phyloP scores from a whole-genome alignment of 35 echinoderm and acorn worm species.

The Stichopus chloronotus region DNA sequence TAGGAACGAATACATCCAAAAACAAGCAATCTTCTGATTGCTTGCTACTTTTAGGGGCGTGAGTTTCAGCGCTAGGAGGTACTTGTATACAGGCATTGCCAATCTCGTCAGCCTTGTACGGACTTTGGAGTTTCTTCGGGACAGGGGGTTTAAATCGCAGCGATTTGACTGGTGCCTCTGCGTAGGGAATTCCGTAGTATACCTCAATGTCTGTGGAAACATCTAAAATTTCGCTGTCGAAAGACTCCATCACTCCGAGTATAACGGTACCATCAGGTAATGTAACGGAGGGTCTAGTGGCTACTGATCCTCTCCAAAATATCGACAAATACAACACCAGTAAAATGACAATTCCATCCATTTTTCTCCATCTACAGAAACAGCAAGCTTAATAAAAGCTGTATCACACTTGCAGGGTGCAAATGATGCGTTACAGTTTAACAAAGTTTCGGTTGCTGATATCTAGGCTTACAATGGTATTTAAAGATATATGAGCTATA shows the following conservation, averaged over 20 bases:
- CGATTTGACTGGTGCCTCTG: neutral
- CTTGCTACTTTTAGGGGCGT: neutral
- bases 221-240: neutral
- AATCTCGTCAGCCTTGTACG: constrained; percentile 9
- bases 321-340: too few relatives aligned
- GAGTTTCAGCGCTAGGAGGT: neutral
- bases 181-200: constrained; percentile 27
- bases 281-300: neutral
- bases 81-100: constrained; percentile 15
- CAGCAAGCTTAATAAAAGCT: too few relatives aligned
- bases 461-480: too few relatives aligned
- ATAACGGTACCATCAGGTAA: neutral
- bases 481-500: too few relatives aligned
- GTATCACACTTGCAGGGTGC: too few relatives aligned
- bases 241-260: neutral
- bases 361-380: too few relatives aligned
- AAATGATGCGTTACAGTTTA: too few relatives aligned
- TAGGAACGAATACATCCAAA: constrained; percentile 49
- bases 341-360: too few relatives aligned
- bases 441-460: too few relatives aligned
- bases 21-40: constrained; percentile 51
- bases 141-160: neutral
- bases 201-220: neutral
- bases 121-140: neutral
- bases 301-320: neutral